phyloP scores from a whole-genome alignment of 1,140 invertebrate species.

The Drosophila sp. region DNA sequence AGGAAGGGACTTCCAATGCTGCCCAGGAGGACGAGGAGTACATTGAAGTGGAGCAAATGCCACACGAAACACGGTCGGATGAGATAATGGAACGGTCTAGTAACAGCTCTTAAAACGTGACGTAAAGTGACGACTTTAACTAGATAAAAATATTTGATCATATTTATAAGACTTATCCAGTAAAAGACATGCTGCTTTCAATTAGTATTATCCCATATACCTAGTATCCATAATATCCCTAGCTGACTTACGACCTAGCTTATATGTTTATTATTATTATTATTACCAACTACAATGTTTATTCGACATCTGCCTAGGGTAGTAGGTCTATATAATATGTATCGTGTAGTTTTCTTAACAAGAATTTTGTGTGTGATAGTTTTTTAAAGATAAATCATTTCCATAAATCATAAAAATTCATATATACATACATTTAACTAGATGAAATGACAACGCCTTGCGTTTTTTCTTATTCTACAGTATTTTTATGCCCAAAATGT shows the following conservation, averaged over 20 bases:
- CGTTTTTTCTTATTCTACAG: conserved; percentile 35
- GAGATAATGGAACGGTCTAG: conserved; percentile 63
- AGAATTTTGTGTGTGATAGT: conserved; percentile 75
- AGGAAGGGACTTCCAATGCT: conserved; percentile 21
- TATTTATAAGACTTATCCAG: conserved; percentile 39
- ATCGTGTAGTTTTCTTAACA: conserved; percentile 41
- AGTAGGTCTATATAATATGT: conserved; percentile 34
- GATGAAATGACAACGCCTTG: conserved; percentile 31
- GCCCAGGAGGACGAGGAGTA: conserved; percentile 79
- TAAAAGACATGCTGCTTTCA: conserved; percentile 39
- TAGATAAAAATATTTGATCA: conserved; percentile 6
- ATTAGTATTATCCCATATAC: conserved; percentile 49
- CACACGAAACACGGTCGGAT: conserved; percentile 50
- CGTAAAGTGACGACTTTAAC: conserved; percentile 13
- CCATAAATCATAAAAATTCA: conserved; percentile 32
- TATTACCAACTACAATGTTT: neutral
- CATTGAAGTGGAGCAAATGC: conserved; percentile 81
- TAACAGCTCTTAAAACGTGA: conserved; percentile 51
- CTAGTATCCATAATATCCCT: neutral
- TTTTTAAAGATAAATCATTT: conserved; percentile 65
- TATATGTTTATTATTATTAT: no score
- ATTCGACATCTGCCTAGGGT: conserved; percentile 3
- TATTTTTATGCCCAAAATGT: conserved; percentile 40
- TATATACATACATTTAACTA: conserved; percentile 22
- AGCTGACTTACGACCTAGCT: conserved; percentile 1